Percentiles rank a stretch among this genome's conserved stretches.
Evolutionary conservation across 23 tunicate genomes (phyloP).

Genomic region (Trididemnum clinides): DNA sequence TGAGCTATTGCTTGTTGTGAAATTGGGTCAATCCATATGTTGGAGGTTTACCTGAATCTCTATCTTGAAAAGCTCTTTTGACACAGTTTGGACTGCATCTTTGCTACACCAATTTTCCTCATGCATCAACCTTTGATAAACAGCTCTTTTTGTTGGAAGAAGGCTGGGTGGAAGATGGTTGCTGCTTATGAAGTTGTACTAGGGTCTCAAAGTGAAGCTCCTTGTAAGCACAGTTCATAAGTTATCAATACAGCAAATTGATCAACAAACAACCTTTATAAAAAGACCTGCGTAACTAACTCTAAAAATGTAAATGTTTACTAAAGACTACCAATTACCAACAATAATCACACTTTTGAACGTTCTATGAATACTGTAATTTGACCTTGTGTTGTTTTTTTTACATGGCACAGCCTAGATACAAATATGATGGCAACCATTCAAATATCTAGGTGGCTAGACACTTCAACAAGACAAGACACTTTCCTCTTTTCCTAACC

Average conservation of each 20-base stretch:
- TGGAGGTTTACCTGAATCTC: neutral
- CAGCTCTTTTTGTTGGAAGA: slow-evolving; percentile 4
- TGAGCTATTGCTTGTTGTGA: neutral
- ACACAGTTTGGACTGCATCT: neutral
- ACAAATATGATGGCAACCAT: neutral
- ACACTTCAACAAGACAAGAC: too few relatives aligned
- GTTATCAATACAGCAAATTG: neutral
- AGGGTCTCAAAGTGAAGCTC: neutral
- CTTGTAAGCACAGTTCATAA: neutral
- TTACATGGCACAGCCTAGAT: neutral
- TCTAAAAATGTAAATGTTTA: neutral
- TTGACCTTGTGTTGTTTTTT: neutral
- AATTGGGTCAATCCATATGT: neutral
- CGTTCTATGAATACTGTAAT: neutral
- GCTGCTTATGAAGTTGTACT: neutral
- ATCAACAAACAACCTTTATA: neutral
- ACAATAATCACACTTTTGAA: neutral
- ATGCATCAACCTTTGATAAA: neutral
- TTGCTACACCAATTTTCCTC: neutral
- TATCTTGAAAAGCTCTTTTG: neutral
- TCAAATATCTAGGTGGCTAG: too few relatives aligned
- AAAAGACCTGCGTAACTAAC: neutral
- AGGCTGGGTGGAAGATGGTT: neutral
- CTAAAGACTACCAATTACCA: neutral
- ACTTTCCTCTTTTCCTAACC: neutral